A percentile compares a stretch with the other conserved stretches of the same genome.
Evolutionary conservation across 1,140 invertebrate genomes (phyloP).

Genomic region (Neodiprion fabricii): DNA sequence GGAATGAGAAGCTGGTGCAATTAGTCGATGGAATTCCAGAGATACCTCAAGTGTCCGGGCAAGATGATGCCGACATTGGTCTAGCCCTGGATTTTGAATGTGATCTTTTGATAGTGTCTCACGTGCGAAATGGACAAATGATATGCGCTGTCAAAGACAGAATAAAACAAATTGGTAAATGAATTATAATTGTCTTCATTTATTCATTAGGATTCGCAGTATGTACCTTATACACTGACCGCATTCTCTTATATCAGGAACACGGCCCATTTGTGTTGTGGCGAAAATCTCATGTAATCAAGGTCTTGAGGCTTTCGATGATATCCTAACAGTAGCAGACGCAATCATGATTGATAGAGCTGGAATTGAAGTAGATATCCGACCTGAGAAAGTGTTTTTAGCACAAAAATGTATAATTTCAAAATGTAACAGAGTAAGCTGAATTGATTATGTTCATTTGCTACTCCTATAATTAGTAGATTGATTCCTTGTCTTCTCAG

Average conservation of each 20-base stretch:
- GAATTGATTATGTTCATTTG: not conserved
- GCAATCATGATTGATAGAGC: conserved; percentile 72
- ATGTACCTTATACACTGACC: too few relatives aligned
- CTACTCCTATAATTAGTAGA: too few relatives aligned
- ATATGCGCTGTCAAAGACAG: conserved; percentile 29
- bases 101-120: conserved; percentile 35
- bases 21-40: conserved; percentile 25
- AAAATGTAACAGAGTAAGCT: conserved; percentile 49
- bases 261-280: conserved; percentile 28
- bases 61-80: conserved; percentile 27
- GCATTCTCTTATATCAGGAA: conserved; percentile 19
- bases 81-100: conserved; percentile 30
- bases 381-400: conserved; percentile 74
- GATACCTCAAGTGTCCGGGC: conserved; percentile 27
- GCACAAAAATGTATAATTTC: conserved; percentile 75
- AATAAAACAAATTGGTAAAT: conserved; percentile 24
- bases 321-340: conserved; percentile 66
- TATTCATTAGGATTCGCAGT: too few relatives aligned
- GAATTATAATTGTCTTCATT: too few relatives aligned
- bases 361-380: conserved; percentile 71
- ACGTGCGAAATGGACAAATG: conserved; percentile 27
- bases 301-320: conserved; percentile 67
- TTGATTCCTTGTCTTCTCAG: too few relatives aligned
- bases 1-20: conserved; percentile 24
- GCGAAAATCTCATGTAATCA: conserved; percentile 70